Base-by-base conservation (phyloP, 2,888 invertebrate species). In the Hydriomena furcata region DNA sequence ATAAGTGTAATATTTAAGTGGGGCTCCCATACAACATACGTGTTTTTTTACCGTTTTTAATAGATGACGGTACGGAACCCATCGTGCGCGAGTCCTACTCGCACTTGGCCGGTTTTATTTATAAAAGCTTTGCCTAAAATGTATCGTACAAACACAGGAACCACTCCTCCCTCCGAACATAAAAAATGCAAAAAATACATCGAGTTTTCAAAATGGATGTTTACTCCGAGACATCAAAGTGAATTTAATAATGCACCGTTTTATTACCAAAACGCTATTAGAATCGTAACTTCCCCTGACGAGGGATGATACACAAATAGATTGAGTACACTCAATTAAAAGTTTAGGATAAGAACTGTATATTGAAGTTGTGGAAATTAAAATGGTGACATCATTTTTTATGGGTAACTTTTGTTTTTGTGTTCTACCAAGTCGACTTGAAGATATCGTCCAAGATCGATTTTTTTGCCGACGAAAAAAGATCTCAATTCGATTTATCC, bases 171-270 rank as follows among this genome's bases (percentile, higher is more conserved):
- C 43, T 8, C 38, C 32, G 17, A 51, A 30, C 25, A 53, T 55
- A 48, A 55, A 49, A 57, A 50, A 54, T 55, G 52, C 55, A 52
- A 52, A 52, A 49, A 55, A 47, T 49, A 38, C 43, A 38, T 25
- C 2, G 27, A 41, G 34, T 54, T 48, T 55, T 66, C 55, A 58
- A 52, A 57, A 60, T 41, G 46, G 43, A 36, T 74, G 70, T 78
- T 78, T 79, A 72, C 71, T 67, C 60, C 54, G 63, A 58, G 51
- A 79, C 70, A 79, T 79, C 79, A 81, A 82, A 79, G 63, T 41
- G 60, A 65, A 81, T 79, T 84, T 83, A 84, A 84, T 84, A 85
- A 84, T 85, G 80, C 73, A 83, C 72, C 68, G 68, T 73, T 79
- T 82, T 81, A 79, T 79, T 79, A 80, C 46, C 51, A 44, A 24